These are phyloP conservation scores for Tribolium freemani DNA, from an alignment of 2,888 invertebrate genomes.

Conservation along the genomic window DNA sequence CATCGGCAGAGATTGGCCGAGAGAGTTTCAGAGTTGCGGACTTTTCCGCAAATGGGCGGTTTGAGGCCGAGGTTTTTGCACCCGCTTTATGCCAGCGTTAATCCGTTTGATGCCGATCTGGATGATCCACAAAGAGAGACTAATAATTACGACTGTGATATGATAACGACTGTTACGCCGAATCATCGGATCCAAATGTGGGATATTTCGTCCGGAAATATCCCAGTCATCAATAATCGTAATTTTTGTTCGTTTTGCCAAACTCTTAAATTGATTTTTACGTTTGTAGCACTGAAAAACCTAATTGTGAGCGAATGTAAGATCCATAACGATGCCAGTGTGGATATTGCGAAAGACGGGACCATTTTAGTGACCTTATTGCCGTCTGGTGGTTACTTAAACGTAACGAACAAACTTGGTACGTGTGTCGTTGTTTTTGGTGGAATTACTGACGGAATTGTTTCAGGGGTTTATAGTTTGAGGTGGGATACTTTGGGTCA, in stretches of 20 bases:
- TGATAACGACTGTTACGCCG: conserved; percentile 73
- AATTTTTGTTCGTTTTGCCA: conserved; percentile 26
- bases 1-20: conserved; percentile 59
- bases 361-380: conserved; percentile 82
- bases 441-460: background rate
- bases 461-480: conserved; percentile 82
- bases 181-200: conserved; percentile 88
- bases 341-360: conserved; percentile 86
- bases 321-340: conserved; percentile 90
- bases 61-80: conserved; percentile 66
- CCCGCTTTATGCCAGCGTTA: conserved; percentile 69
- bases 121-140: conserved; percentile 65
- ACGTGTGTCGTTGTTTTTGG: background rate
- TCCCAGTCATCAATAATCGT: conserved; percentile 84
- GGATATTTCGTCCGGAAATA: conserved; percentile 81
- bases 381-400: conserved; percentile 78
- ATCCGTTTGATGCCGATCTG: conserved; percentile 65
- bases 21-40: conserved; percentile 58
- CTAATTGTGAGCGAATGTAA: conserved; percentile 85
- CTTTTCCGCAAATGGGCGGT: conserved; percentile 55
- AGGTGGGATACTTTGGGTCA: conserved; percentile 82
- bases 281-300: conserved; percentile 75
- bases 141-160: conserved; percentile 65
- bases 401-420: conserved; percentile 82
- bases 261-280: background rate